These are phyloP conservation scores for Solenopsis invicta DNA, from an alignment of 1,140 invertebrate species.

Conservation along the genomic window DNA sequence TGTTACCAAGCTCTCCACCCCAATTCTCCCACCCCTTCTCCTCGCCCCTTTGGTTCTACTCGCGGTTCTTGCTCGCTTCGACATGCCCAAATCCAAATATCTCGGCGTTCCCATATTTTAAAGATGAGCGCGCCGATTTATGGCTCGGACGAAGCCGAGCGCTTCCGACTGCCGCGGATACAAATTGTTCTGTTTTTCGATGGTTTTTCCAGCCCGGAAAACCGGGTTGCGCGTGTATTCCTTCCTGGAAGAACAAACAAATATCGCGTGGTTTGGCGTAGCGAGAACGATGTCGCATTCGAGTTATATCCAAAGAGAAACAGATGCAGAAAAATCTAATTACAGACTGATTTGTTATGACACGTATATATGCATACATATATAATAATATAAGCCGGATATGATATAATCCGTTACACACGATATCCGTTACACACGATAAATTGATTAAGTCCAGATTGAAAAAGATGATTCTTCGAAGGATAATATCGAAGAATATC, in stretches of 20 bases:
- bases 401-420: not conserved
- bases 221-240: constrained; percentile 35
- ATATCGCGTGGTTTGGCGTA: not conserved
- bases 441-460: not conserved
- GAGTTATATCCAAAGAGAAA: not conserved
- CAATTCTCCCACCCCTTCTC: not conserved
- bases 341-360: constrained; percentile 3
- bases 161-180: constrained; percentile 71
- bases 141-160: constrained; percentile 66
- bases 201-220: constrained; percentile 54
- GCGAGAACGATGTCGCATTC: not conserved
- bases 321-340: constrained; percentile 18
- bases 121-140: constrained; percentile 84
- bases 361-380: not conserved
- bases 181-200: constrained; percentile 76
- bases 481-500: not conserved
- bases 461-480: not conserved
- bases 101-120: constrained; percentile 84
- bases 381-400: too few species aligned
- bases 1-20: constrained; percentile 56
- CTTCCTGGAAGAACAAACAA: constrained; percentile 52
- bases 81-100: constrained; percentile 81
- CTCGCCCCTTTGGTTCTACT: constrained; percentile 15
- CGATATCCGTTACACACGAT: too few species aligned
- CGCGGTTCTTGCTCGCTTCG: constrained; percentile 63